Percentiles rank a stretch among this genome's conserved stretches.
Evolutionary conservation across 2,797 vertebrate species (phyloP).

Genomic region (Enteromius paludinosus): DNA sequence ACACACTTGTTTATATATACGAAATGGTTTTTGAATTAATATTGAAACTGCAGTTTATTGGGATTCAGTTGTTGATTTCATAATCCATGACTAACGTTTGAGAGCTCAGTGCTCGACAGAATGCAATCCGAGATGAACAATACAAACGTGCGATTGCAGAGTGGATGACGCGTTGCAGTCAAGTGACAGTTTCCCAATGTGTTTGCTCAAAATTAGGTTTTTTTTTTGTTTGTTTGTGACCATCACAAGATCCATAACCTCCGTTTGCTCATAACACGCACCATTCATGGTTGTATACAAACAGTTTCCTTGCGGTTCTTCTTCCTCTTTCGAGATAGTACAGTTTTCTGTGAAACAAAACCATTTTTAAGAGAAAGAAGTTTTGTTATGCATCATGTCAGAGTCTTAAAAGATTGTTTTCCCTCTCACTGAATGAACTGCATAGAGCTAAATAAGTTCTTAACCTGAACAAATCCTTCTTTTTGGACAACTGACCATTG

Average conservation of each 20-base stretch:
- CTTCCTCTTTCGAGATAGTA: constrained; percentile 34
- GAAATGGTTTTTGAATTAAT: constrained; percentile 11
- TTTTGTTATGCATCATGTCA: not conserved
- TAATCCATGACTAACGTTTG: not conserved
- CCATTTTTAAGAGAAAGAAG: not conserved
- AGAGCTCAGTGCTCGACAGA: not conserved
- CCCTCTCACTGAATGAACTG: not conserved
- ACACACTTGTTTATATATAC: constrained; percentile 1
- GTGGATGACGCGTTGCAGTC: not conserved
- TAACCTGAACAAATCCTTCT: constrained; percentile 1
- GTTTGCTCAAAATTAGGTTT: not conserved
- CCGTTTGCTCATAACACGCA: constrained; percentile 20
- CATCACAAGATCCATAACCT: constrained; percentile 42
- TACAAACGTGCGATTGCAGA: not conserved
- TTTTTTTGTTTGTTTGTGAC: constrained; percentile 8
- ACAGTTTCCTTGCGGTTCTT: constrained; percentile 3
- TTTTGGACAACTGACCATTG: not conserved
- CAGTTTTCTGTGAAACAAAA: constrained; percentile 18
- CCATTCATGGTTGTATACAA: constrained; percentile 13
- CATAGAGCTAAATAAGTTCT: not conserved
- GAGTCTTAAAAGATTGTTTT: not conserved
- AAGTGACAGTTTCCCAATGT: constrained; percentile 1
- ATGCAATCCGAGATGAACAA: not conserved
- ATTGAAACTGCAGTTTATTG: constrained; percentile 32
- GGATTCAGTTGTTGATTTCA: constrained; percentile 12